Evolutionary conservation across 2,797 vertebrate species (phyloP), one percentile per base, ranked within the genome.

Genomic region (Spinibarbus caldwelli): DNA sequence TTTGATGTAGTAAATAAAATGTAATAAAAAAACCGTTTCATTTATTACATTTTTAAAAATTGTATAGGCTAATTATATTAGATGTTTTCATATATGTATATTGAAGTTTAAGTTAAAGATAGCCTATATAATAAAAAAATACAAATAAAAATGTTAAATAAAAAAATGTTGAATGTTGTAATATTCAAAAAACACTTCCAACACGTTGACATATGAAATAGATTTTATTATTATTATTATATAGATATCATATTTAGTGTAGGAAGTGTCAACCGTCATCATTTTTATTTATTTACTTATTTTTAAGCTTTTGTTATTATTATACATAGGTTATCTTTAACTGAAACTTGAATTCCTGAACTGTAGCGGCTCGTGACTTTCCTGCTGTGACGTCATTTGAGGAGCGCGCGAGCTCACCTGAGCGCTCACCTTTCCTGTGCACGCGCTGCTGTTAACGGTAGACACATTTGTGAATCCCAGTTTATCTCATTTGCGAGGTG

Each of bases 381-480:
- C 82, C 26, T 31, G n/a, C 19, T 12, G 83, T 84, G 75, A 84
- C 75, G 83, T 84, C 49, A 84, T 71, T 68, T 78, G 71, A 78
- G 38, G 38, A 34, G 75, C 5, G 47, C 38, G 26, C 29, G 29
- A 23, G 64, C 5, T 59, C 75, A 84, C 75, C 57, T 83, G 57
- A 23, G 36, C 26, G 21, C n/a, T 38, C 36, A 82, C 49, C 57
- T 68, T 26, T 68, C 36, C 7, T 8, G 36, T 68, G 64, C 47
- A 45, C 26, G 47, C 19, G 73, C 82, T 54, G 26, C 47, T 43
- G n/a, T 84, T 68, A 54, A 77, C 34, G 34, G 57, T 66, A 5
- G 11, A 52, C 23, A 62, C 14, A 19, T 36, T 8, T 43, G 23
- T 36, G 70, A 64, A 26, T 52, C 23, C 6, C 11, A 19, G 15